Conservation (phyloP, 2,113 vertebrate genomes). For the Alethe castanea region DNA sequence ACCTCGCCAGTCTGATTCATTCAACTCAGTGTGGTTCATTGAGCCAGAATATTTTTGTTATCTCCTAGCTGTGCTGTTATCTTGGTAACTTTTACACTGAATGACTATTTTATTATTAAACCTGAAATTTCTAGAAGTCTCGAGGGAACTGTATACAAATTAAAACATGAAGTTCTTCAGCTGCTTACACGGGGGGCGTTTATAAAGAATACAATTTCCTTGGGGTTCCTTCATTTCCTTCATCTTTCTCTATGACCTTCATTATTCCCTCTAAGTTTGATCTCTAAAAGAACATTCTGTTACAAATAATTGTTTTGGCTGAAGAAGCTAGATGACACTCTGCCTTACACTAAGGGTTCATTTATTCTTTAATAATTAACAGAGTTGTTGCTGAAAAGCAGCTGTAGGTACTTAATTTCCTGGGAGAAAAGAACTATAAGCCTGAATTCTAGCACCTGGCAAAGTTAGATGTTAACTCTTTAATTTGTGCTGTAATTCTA, state of each 20-base stretch:
- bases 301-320: not conserved
- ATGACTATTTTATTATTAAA: constrained; percentile 5
- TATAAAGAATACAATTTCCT: not conserved
- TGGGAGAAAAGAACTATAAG: not conserved
- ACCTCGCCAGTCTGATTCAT: not conserved
- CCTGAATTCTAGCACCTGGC: not conserved
- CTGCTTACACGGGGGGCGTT: not conserved
- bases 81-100: not conserved
- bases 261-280: not conserved
- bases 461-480: not conserved
- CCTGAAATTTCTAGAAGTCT: not conserved
- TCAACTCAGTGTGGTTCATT: not conserved
- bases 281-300: not conserved
- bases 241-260: not conserved
- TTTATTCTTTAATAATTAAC: constrained; percentile 1
- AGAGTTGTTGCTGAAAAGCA: not conserved
- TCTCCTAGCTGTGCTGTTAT: not conserved
- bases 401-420: not conserved
- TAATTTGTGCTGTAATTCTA: not conserved
- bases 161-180: not conserved
- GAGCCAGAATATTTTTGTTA: not conserved
- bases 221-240: not conserved
- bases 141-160: not conserved
- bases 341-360: not conserved
- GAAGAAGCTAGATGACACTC: not conserved